Evolutionary conservation across 2,888 invertebrate genomes (phyloP), one percentile per base, ranked within the genome.

Genomic region (Mellilla xanthometata): DNA sequence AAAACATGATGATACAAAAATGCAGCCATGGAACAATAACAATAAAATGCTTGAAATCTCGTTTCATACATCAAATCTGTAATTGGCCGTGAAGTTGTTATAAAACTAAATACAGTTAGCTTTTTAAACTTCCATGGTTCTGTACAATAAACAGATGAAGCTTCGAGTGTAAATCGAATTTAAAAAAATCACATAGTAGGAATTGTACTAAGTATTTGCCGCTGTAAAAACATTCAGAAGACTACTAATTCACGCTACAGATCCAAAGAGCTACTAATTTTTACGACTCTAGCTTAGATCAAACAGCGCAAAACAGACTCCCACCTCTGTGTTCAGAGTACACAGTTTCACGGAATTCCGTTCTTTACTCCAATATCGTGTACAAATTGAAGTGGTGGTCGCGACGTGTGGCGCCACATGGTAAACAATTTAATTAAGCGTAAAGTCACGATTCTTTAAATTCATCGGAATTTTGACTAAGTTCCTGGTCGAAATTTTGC

Each of bases 361-460:
- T 64, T 69, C 61, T 67, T 60, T 69, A 76, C 71, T 72, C 68
- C 68, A 77, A 77, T 76, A 78, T 71, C 69, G 72, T 79, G 74
- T 73, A 73, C 76, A 72, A 72, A 73, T 69, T 59, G 74, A 77
- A 72, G 76, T 68, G 33, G 39, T 68, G 68, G 44, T 61, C 71
- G 69, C 72, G 76, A 78, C 76, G 76, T 73, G 72, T 76, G 87
- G 83, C 85, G 87, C 87, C 87, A 68, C 43, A 65, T 62, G 63
- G 71, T 68, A 79, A 86, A 87, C 82, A 83, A 35, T 76, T 76
- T 79, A 81, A 84, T 79, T 77, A 80, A 68, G 76, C 81, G 76
- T 81, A 72, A 72, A 81, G 80, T 78, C 83, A 85, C 78, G 78
- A 81, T 76, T 78, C 68, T 62, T 63, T 65, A 65, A 76, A 72